A percentile compares a stretch with the other conserved stretches of the same genome.
These are phyloP conservation scores for Ceyx melanurus DNA, from an alignment of 2,113 vertebrate genomes.

Conservation along the genomic window DNA sequence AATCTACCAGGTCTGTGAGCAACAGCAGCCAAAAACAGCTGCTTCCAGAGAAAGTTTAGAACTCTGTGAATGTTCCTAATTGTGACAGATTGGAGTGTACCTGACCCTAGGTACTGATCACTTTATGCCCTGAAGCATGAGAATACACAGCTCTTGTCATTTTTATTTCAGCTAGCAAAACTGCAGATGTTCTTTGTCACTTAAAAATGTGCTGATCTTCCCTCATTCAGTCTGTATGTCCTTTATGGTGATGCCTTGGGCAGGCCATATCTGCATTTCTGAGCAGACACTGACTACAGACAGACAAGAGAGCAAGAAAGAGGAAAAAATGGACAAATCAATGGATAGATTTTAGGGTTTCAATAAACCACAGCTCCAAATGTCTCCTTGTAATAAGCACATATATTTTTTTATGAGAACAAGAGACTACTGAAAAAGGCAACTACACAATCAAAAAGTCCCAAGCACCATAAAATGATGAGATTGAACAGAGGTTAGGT, in stretches of 20 bases:
- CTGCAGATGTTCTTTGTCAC: conserved; percentile 48
- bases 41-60: conserved; percentile 35
- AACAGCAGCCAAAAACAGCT: neutral
- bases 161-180: conserved; percentile 43
- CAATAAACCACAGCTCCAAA: neutral
- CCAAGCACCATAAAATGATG: neutral
- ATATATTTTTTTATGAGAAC: rapidly evolving
- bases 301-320: neutral
- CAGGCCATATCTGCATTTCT: conserved; percentile 39
- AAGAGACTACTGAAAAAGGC: neutral
- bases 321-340: neutral
- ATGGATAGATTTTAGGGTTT: neutral
- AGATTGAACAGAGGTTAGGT: neutral
- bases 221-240: neutral
- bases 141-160: conserved; percentile 38
- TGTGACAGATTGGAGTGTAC: conserved; percentile 40
- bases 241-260: conserved; percentile 53
- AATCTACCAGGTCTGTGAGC: neutral
- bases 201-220: conserved; percentile 51
- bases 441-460: neutral
- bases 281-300: neutral
- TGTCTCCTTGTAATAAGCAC: neutral
- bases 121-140: conserved; percentile 54
- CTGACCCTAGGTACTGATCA: conserved; percentile 56
- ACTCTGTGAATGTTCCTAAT: conserved; percentile 22